Evolutionary conservation across 2,888 invertebrate genomes (phyloP), one percentile per base, ranked within the genome.

Genomic region (Auanema freiburgensis): DNA sequence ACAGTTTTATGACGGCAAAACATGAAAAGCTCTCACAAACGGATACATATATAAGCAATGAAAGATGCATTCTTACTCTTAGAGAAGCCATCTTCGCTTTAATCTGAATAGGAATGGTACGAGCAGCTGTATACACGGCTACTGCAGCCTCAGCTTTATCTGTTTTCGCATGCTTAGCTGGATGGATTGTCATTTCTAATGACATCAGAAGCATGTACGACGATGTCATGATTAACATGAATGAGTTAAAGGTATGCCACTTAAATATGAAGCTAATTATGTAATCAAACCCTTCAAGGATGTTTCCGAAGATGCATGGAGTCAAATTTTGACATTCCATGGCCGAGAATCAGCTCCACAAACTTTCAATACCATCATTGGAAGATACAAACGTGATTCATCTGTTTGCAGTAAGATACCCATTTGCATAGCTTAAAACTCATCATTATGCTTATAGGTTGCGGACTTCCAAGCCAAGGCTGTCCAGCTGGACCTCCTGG

Each of bases 401-500:
- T 18, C 50, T 14, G 51, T 52, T 11, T 59, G 59, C n/a, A n/a
- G 54, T 54, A 33, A 54, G 24, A 41, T 14, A 10, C 14, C 18
- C 11, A 51, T 12, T 51, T n/a, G 14, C 10, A 51, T 11, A 51
- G 18, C 18, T 10, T 51, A 11, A n/a, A 10, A 14, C 18, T 51
- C 51, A 51, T 14, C 11, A 10, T 18, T 11, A 3, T 14, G 6
- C 5, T 54, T 57, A 44, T 23, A 57, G 57, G 44, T 18, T 60
- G 60, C 24, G 60, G 60, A 40, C 24, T 60, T 1, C 60, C 60
- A 1, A 25, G 16, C 3, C 25, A 40, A 2, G 24, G 49, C 49
- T 58, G 61, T 49, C 55, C 56, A n/a, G 42, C 56, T 1, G 55
- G 61, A 44, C 55, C 56, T 10, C 61, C 61, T 24, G 67, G 67